Evolutionary conservation across 2,888 invertebrate species (phyloP), one percentile per base, ranked within the genome.

Genomic region (Cerceris rybyensis): DNA sequence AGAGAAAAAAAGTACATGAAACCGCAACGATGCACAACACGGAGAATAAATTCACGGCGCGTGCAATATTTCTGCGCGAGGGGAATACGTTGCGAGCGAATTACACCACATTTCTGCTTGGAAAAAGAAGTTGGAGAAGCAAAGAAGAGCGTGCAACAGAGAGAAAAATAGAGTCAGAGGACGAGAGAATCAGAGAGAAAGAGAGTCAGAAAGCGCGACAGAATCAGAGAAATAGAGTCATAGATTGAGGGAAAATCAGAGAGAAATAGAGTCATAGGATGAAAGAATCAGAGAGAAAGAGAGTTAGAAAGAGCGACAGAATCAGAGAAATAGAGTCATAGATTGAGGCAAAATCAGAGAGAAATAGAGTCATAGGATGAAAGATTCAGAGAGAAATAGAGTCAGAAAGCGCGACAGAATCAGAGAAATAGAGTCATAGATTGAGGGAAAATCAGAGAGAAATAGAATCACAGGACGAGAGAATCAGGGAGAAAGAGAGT

Each of bases 281-380:
- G n/a, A 55, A 60, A 68, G 55, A 69, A 72, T 61, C 41, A 58
- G 46, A 14, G 43, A 60, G 43, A 42, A 68, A 78, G 58, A n/a
- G 16, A 16, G 16, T 60, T 52, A 39, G 55, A 69, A 64, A 66
- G 46, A 64, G 8, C 52, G n/a, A 55, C 57, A 68, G n/a, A n/a
- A n/a, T n/a, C n/a, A n/a, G 55, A 69, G 65, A 66, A 17, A 58
- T 41, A 14, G 43, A 60, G 60, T 42, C 68, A 60, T 70, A 60
- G 41, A 28, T 41, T n/a, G 16, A 16, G 16, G 60, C 57, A 43
- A 49, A 69, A 64, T 66, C 52, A 64, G 71, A 60, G 76, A 60
- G 41, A 67, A 67, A n/a, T 64, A 5, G 17, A 28, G 28, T 28
- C 28, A 28, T 1, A 28, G 28, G 4, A 28, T 28, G 28, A 28